Evolutionary conservation across 2,888 invertebrate genomes (phyloP).

Genomic region (Habroteleia sp.): DNA sequence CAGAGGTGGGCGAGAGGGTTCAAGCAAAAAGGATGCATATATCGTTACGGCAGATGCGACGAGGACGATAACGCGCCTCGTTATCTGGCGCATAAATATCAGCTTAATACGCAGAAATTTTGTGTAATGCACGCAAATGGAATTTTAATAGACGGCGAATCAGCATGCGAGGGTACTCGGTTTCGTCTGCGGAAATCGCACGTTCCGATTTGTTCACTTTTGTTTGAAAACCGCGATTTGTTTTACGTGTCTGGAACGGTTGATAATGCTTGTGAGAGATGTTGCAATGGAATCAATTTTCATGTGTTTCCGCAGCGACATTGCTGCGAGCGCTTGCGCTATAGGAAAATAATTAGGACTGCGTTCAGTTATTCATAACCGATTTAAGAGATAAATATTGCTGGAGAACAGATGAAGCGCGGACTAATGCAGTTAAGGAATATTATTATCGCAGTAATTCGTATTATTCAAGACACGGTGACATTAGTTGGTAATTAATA

Average conservation of each 20-base stretch:
- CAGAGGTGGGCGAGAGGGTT: not conserved
- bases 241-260: slow-evolving; percentile 44
- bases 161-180: slow-evolving; percentile 43
- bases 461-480: slow-evolving; percentile 14
- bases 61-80: slow-evolving; percentile 32
- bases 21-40: slow-evolving; percentile 1
- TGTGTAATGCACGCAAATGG: slow-evolving; percentile 42
- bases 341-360: slow-evolving; percentile 9
- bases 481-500: slow-evolving; percentile 25
- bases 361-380: slow-evolving; percentile 24
- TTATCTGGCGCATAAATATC: slow-evolving; percentile 47
- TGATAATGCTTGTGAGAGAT: no score
- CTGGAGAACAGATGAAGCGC: slow-evolving; percentile 7
- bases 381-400: slow-evolving; percentile 31
- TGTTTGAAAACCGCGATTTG: slow-evolving; percentile 49
- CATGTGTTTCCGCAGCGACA: slow-evolving; percentile 14
- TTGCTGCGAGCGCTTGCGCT: not conserved
- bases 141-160: slow-evolving; percentile 45
- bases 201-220: slow-evolving; percentile 32
- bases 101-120: slow-evolving; percentile 48
- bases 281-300: slow-evolving; percentile 39
- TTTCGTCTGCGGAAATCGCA: slow-evolving; percentile 29
- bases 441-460: slow-evolving; percentile 18
- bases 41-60: slow-evolving; percentile 18
- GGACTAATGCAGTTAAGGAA: not conserved